A percentile compares a stretch with the other conserved stretches of the same genome.
Conservation (phyloP, 2,113 vertebrate genomes). For the Urocitellus parryii region DNA sequence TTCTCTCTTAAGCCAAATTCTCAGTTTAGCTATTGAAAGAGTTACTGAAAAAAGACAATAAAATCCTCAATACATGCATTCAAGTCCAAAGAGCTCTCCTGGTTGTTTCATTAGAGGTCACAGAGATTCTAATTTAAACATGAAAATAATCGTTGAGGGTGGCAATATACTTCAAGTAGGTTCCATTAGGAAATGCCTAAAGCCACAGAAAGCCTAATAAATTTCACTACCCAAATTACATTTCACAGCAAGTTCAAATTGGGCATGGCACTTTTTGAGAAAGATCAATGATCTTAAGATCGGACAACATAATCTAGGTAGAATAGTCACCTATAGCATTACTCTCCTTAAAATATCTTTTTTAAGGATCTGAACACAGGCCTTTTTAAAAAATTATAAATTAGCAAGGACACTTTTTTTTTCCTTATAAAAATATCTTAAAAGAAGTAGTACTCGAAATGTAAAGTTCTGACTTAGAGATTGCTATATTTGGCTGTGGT, state of each 20-base stretch:
- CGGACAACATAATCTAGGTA: accelerated
- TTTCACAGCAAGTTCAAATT: neutral
- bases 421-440: neutral
- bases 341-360: neutral
- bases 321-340: neutral
- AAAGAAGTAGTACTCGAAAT: neutral
- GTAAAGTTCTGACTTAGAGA: neutral
- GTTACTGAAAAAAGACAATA: neutral
- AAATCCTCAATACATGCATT: neutral
- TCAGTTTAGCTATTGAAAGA: neutral
- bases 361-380: neutral
- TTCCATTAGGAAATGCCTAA: neutral
- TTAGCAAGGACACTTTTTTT: neutral
- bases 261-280: neutral
- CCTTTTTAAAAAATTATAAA: neutral
- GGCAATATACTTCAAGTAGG: neutral
- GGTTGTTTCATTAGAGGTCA: neutral
- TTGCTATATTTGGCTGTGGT: neutral
- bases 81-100: neutral
- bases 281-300: accelerated
- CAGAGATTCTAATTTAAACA: neutral
- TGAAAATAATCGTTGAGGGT: neutral
- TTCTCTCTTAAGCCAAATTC: neutral
- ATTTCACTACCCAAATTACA: neutral
- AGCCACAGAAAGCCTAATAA: neutral